These are phyloP conservation scores for Elephantulus edwardii DNA, from an alignment of 2,113 vertebrate genomes.

Conservation along the genomic window DNA sequence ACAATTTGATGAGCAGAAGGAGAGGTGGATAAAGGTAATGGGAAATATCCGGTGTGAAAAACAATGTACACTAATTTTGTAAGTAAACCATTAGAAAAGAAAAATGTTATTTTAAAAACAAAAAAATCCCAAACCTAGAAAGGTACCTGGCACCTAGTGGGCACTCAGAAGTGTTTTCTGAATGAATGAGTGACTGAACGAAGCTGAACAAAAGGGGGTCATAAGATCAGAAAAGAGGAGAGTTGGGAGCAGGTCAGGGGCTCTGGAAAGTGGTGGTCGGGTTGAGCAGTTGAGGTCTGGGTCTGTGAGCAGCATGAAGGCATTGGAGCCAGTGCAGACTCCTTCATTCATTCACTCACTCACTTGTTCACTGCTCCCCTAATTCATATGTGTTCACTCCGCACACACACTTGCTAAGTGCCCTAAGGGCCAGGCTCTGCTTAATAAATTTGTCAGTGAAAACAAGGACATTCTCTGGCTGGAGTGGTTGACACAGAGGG, in stretches of 20 bases:
- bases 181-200: too few relatives aligned
- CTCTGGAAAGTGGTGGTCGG: not conserved
- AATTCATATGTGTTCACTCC: not conserved
- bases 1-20: too few relatives aligned
- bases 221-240: not conserved
- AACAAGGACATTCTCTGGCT: too few relatives aligned
- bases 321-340: not conserved
- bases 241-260: fast-evolving
- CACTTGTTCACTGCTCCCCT: fast-evolving
- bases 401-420: not conserved
- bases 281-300: not conserved
- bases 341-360: too few relatives aligned
- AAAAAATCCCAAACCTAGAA: too few relatives aligned
- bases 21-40: too few relatives aligned
- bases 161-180: not conserved
- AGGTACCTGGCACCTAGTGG: not conserved
- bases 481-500: too few relatives aligned
- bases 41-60: too few relatives aligned
- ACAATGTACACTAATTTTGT: too few relatives aligned
- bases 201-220: not conserved
- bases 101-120: too few relatives aligned
- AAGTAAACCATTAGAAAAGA: too few relatives aligned
- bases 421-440: not conserved
- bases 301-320: not conserved
- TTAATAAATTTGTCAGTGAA: too few relatives aligned